A percentile compares a stretch with the other conserved stretches of the same genome.
These are phyloP conservation scores for Ennomos erosarius DNA, from an alignment of 2,888 invertebrate genomes.

Conservation along the genomic window DNA sequence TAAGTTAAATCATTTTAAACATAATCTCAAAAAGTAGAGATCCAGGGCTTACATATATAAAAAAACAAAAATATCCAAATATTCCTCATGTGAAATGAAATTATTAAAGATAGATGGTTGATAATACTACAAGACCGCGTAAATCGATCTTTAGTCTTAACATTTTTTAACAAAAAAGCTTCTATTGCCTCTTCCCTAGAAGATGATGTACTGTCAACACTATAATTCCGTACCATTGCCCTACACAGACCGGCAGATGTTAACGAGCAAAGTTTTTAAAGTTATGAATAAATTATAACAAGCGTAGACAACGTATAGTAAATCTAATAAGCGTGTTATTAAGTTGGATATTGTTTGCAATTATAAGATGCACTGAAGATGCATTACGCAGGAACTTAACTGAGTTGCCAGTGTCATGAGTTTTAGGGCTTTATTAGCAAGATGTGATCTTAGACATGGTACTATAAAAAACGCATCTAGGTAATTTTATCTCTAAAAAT, in stretches of 20 bases:
- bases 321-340: conserved; percentile 16
- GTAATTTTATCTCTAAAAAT: too few species aligned
- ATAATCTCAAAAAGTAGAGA: too few species aligned
- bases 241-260: conserved; percentile 40
- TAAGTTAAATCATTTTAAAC: too few species aligned
- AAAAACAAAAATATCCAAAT: too few species aligned
- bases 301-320: conserved; percentile 21
- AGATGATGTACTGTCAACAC: conserved; percentile 11
- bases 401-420: conserved; percentile 12
- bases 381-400: conserved; percentile 19
- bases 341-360: conserved; percentile 19
- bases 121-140: too few species aligned
- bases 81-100: too few species aligned
- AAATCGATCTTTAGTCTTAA: too few species aligned
- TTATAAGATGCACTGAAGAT: conserved; percentile 19
- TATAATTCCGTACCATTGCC: conserved; percentile 7
- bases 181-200: background rate
- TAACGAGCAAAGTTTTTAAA: conserved; percentile 60
- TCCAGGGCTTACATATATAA: too few species aligned
- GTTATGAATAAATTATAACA: conserved; percentile 61
- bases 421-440: conserved; percentile 16
- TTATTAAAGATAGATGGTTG: too few species aligned
- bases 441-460: conserved; percentile 2
- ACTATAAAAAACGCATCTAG: too few species aligned
- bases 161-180: too few species aligned